Evolutionary conservation across 2,888 invertebrate species (phyloP), one percentile per base, ranked within the genome.

Genomic region (Drosophila pegasa): DNA sequence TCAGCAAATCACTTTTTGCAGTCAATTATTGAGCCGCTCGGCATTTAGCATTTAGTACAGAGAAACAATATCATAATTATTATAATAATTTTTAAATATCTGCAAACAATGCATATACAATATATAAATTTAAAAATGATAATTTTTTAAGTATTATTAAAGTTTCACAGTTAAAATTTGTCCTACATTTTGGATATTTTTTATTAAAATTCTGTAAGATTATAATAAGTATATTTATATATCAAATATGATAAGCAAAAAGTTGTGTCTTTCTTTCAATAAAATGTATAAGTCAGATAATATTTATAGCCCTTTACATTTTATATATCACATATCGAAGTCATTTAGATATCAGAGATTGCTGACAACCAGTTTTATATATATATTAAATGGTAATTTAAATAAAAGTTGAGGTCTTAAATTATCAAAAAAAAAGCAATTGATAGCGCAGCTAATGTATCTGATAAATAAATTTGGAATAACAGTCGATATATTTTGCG

Each of bases 1-100:
- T 86, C 66, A 69, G 65, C 67, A 33, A 70, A 57, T 63, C 41
- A 37, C 57, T 68, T 64, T 57, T 47, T 51, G 9, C 33, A 43
- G 41, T 50, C 45, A 40, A 58, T 51, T 62, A 62, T 27, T 43
- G 37, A 40, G 52, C 41, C 25, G 22, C 5, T 38, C 25, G n/a
- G 12, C 43, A 38, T 4, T 14, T 35, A 16, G 20, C 29, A 10
- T 25, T 54, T 41, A 41, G 8, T n/a, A n/a, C 8, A 2, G 8
- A 6, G 2, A 1, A 29, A 1, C 8, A 29, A 29, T 8, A 29
- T 6, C 29, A 29, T 6, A n/a, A n/a, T n/a, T n/a, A n/a, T n/a
- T n/a, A n/a, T n/a, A n/a, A n/a, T n/a, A n/a, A n/a, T n/a, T n/a
- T n/a, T n/a, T n/a, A n/a, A n/a, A n/a, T n/a, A n/a, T n/a, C n/a